These are phyloP conservation scores for Platyrinchus mystaceus DNA, from an alignment of 2,797 vertebrate genomes.

Conservation along the genomic window DNA sequence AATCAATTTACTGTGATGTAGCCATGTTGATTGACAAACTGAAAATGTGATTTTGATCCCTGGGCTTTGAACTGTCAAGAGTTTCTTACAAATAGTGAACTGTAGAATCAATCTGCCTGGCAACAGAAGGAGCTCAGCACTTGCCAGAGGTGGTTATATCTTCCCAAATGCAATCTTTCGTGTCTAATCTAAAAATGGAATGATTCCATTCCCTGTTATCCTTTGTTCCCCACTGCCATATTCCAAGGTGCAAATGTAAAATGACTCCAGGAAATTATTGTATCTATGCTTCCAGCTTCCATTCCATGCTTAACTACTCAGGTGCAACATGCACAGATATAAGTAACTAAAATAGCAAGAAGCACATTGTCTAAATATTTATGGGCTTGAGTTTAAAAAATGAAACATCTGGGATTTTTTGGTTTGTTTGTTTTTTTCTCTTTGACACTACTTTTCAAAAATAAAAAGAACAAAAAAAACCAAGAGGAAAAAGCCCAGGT, in stretches of 20 bases:
- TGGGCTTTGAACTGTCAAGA: neutral
- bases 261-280: neutral
- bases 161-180: neutral
- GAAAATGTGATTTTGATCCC: neutral
- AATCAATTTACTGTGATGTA: neutral
- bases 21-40: neutral
- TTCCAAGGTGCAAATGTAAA: neutral
- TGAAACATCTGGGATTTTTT: neutral
- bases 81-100: neutral
- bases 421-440: neutral
- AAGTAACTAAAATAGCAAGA: neutral
- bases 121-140: neutral
- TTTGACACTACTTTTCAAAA: neutral
- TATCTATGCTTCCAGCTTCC: neutral
- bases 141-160: neutral
- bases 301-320: neutral
- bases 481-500: neutral
- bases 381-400: constrained; percentile 16
- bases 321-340: neutral
- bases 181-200: neutral
- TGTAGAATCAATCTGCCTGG: neutral
- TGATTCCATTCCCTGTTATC: neutral
- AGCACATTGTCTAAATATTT: constrained; percentile 15
- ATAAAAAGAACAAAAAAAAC: neutral
- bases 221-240: neutral